Evolutionary conservation across 2,797 vertebrate species (phyloP), one percentile per base, ranked within the genome.

Genomic region (Bradypodion ventrale): DNA sequence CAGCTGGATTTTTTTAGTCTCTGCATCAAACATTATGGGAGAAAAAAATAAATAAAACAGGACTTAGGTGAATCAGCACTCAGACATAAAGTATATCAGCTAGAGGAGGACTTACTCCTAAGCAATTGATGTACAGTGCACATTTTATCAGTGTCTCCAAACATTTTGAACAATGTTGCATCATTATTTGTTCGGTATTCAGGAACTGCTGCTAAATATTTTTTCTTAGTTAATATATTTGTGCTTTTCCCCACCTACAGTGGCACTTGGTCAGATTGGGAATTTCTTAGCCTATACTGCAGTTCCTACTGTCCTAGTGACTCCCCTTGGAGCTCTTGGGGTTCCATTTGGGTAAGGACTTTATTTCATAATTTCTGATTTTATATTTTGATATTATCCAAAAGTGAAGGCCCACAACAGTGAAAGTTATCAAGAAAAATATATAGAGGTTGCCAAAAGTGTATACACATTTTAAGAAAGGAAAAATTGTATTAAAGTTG

Each of bases 251-350:
- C 8, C 21, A n/a, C 7, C 27, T 46, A 81, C 89, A 99, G 98
- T 98, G 98, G 97, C 98, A 80, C 94, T 98, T 85, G 98, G 98
- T 88, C 98, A 99, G 91, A 97, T 98, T 88, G 98, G 98, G 68
- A 99, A 99, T 93, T 99, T 99, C 94, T 92, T 99, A 93, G 98
- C 99, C 0, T 99, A 99, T 87, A 99, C 98, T 44, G 92, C 95
- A 59, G 98, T 98, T 69, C 98, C 99, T 60, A 98, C 98, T 32
- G 98, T 98, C 81, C 94, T 98, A 78, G 98, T 99, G 70, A 99
- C 98, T 0, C 98, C 99, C 1, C 93, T 99, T 72, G 99, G 99
- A 90, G 98, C 98, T n/a, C 97, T 99, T 16, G 99, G 99, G 32
- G 98, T 99, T 82, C 95, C 99, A 1, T 99, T 99, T 94, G 99